Conservation (phyloP, 2,113 vertebrate species). For the Leucopsar rothschildi region DNA sequence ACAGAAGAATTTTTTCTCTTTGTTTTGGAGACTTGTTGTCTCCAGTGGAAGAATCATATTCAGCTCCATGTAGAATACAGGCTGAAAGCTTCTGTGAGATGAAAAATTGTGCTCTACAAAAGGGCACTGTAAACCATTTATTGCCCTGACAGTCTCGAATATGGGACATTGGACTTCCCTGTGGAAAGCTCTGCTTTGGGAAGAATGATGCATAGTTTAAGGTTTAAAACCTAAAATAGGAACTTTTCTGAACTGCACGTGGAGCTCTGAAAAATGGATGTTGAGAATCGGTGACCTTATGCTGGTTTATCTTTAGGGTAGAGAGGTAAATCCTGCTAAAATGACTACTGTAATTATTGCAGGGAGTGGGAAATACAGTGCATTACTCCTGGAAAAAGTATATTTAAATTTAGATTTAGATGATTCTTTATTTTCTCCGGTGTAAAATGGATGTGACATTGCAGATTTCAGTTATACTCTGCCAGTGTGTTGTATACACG, state of each 20-base stretch:
- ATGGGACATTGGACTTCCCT: background rate
- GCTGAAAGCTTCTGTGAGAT: background rate
- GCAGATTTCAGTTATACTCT: background rate
- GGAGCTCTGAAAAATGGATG: accelerated
- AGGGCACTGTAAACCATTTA: background rate
- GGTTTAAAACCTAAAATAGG: background rate
- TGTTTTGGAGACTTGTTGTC: background rate
- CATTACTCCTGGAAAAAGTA: background rate
- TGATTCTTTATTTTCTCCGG: background rate
- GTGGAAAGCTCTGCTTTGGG: background rate
- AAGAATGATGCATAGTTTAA: background rate
- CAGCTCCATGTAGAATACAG: background rate
- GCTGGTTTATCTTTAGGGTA: background rate
- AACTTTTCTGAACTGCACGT: background rate
- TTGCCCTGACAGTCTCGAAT: background rate
- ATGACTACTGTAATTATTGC: background rate
- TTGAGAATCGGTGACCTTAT: background rate
- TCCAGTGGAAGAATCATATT: background rate
- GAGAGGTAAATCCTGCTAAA: background rate
- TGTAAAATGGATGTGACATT: background rate
- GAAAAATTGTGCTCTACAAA: background rate
- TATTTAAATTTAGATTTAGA: background rate
- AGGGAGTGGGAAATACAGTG: background rate
- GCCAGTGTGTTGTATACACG: accelerated
- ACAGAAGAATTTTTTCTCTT: background rate